These are phyloP conservation scores for Ceratosolen fusciceps DNA, from an alignment of 1,140 invertebrate genomes.

Conservation along the genomic window DNA sequence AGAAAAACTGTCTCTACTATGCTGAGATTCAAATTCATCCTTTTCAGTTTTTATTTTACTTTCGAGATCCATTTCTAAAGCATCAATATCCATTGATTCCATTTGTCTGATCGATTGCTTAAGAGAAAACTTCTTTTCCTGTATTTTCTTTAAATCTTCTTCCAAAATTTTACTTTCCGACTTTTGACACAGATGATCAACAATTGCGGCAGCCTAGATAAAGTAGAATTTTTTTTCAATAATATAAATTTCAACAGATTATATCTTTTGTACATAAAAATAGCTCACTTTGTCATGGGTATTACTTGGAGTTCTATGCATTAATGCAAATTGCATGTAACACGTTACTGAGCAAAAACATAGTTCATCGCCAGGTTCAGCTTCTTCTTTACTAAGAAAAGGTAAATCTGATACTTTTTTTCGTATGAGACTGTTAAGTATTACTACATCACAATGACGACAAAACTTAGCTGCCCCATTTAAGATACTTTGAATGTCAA, in stretches of 20 bases:
- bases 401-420: slow-evolving; percentile 88
- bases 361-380: slow-evolving; percentile 79
- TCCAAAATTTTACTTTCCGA: slow-evolving; percentile 65
- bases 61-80: slow-evolving; percentile 56
- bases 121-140: slow-evolving; percentile 59
- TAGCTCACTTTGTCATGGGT: slow-evolving; percentile 71
- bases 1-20: slow-evolving; percentile 60
- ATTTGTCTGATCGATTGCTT: slow-evolving; percentile 55
- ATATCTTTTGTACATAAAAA: background rate
- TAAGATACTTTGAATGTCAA: slow-evolving; percentile 91
- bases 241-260: slow-evolving; percentile 13
- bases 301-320: slow-evolving; percentile 74
- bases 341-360: slow-evolving; percentile 89
- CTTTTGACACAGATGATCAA: slow-evolving; percentile 76
- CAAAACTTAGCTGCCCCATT: slow-evolving; percentile 92
- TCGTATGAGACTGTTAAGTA: slow-evolving; percentile 84
- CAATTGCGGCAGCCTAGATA: slow-evolving; percentile 74
- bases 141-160: slow-evolving; percentile 63
- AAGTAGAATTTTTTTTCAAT: slow-evolving; percentile 28
- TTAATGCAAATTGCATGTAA: slow-evolving; percentile 85
- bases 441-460: slow-evolving; percentile 90
- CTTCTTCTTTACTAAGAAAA: slow-evolving; percentile 77
- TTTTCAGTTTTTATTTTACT: slow-evolving; percentile 67
- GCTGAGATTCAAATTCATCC: slow-evolving; percentile 71
- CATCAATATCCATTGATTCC: slow-evolving; percentile 53